Conservation (phyloP, 2,888 invertebrate species). For the Carterocephalus palaemon region DNA sequence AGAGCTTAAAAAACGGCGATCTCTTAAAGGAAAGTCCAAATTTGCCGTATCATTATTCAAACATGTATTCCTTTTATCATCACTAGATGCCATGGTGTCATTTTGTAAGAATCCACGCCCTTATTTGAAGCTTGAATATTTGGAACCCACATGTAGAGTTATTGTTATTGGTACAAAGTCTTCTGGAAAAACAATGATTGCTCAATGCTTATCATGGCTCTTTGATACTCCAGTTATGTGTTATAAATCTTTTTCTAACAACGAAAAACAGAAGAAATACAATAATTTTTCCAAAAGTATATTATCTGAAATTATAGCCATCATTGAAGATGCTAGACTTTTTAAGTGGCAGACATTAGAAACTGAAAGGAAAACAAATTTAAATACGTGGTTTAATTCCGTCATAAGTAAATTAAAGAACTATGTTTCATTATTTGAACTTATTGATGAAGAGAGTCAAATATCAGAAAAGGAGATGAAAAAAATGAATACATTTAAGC, state of each 20-base stretch:
- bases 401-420: constrained; percentile 35
- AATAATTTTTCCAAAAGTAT: constrained; percentile 49
- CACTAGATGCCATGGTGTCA: constrained; percentile 64
- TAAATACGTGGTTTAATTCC: constrained; percentile 59
- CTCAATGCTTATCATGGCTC: constrained; percentile 74
- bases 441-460: constrained; percentile 16
- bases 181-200: constrained; percentile 80
- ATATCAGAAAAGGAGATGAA: constrained; percentile 24
- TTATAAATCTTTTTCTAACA: constrained; percentile 44
- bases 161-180: constrained; percentile 80
- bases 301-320: constrained; percentile 60
- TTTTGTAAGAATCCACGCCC: constrained; percentile 82
- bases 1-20: constrained; percentile 76
- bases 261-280: constrained; percentile 49
- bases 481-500: constrained; percentile 36
- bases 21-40: constrained; percentile 71
- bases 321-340: constrained; percentile 58
- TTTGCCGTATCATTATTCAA: constrained; percentile 80
- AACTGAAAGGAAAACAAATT: constrained; percentile 45
- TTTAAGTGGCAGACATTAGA: constrained; percentile 59
- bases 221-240: constrained; percentile 70
- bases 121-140: constrained; percentile 76
- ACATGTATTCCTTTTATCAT: constrained; percentile 79
- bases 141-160: constrained; percentile 79
- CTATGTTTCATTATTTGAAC: constrained; percentile 44